Conservation (phyloP, 2,888 invertebrate species). For the Oxystoma pomonae region DNA sequence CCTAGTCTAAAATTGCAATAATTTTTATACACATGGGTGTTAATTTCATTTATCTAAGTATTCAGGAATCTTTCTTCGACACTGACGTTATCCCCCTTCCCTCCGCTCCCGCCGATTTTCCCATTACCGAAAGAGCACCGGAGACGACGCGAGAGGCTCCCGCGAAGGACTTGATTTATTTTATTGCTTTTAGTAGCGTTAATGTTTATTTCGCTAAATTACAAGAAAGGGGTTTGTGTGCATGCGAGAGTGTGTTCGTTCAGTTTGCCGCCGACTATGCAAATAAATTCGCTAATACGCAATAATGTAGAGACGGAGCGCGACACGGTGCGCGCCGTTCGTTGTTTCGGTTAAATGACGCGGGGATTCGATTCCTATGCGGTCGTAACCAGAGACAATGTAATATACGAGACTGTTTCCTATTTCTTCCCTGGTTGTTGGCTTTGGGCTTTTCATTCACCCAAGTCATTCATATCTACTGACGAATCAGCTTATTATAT, state of each 20-base stretch:
- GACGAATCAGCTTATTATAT: too few species aligned
- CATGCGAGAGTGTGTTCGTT: constrained; percentile 28
- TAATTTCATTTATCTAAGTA: too few species aligned
- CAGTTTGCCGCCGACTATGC: constrained; percentile 28
- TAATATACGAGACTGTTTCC: too few species aligned
- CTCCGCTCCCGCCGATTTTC: constrained; percentile 27
- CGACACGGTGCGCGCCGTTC: constrained; percentile 6
- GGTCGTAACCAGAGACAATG: too few species aligned
- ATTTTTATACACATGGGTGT: too few species aligned
- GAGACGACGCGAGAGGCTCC: constrained; percentile 6
- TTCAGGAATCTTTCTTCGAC: constrained; percentile 2
- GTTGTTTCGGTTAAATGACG: constrained; percentile 9
- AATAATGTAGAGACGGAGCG: constrained; percentile 29
- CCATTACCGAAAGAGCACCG: constrained; percentile 28
- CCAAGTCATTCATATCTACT: too few species aligned
- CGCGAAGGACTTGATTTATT: constrained; percentile 50
- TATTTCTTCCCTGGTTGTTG: too few species aligned
- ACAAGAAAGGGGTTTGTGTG: constrained; percentile 54
- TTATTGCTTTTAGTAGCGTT: constrained; percentile 56
- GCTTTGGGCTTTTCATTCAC: too few species aligned
- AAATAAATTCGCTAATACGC: constrained; percentile 32
- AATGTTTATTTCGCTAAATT: constrained; percentile 57
- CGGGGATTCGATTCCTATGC: constrained; percentile 1
- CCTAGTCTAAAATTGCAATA: too few species aligned
- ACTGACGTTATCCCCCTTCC: constrained; percentile 4